Conservation (phyloP, 2,888 invertebrate genomes). For the Caenorhabditis uteleia region DNA sequence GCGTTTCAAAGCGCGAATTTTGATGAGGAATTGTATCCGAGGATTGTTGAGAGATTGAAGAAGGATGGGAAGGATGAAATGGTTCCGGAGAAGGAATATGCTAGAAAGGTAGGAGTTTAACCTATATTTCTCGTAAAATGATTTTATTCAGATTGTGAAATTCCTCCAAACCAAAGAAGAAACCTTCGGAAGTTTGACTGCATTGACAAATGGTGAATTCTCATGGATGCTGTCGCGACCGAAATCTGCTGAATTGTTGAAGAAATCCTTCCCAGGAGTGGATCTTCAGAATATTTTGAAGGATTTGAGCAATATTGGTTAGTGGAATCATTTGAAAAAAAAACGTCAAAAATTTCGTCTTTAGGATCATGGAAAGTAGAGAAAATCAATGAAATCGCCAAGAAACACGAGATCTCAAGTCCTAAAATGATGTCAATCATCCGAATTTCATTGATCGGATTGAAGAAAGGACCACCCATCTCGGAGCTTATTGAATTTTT, state of each 20-base stretch:
- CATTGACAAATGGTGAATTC: conserved; percentile 42
- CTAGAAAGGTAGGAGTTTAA: conserved; percentile 1
- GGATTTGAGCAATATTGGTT: conserved; percentile 10
- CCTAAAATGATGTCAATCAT: conserved; percentile 41
- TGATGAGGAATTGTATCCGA: conserved; percentile 30
- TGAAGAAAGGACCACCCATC: conserved; percentile 63
- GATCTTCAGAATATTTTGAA: conserved; percentile 10
- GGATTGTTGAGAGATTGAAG: conserved; percentile 23
- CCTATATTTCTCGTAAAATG: conserved; percentile 6
- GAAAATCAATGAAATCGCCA: conserved; percentile 16
- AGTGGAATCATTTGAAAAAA: background rate
- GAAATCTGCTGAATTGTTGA: conserved; percentile 9
- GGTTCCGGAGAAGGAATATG: conserved; percentile 7
- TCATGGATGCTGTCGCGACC: conserved; percentile 43
- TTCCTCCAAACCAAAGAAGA: conserved; percentile 57
- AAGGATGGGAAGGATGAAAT: conserved; percentile 11
- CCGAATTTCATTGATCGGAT: conserved; percentile 56
- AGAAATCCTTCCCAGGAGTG: background rate
- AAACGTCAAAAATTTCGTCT: conserved; percentile 7
- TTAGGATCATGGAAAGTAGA: conserved; percentile 15
- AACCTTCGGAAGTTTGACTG: conserved; percentile 40
- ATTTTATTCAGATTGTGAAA: conserved; percentile 41
- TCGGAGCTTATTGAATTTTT: conserved; percentile 61
- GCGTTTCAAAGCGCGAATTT: conserved; percentile 47
- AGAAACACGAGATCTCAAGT: conserved; percentile 13